Evolutionary conservation across 2,113 vertebrate species (phyloP), one percentile per base, ranked within the genome.

Genomic region (Cottus gobio): DNA sequence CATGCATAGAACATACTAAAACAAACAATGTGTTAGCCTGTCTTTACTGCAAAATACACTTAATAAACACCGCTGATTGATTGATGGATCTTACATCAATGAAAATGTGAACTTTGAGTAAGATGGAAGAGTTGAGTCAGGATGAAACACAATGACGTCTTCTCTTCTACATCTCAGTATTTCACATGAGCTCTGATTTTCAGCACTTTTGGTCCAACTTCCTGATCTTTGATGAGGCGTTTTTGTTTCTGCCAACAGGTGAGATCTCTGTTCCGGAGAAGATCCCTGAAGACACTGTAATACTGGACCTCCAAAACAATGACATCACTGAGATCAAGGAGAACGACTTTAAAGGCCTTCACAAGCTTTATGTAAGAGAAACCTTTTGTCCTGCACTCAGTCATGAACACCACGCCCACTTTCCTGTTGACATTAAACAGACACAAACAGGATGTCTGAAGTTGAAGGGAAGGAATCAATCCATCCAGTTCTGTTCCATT

Each of bases 231-330:
- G 71, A 84, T 31, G 36, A 67, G 36, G 3, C 16, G 18, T 66
- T 67, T 79, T 39, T 76, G 16, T 85, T 61, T 77, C n/a, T 71
- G 65, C 91, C 58, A 73, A 91, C 73, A 99, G 98, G 96, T 92
- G 88, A 98, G 90, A 96, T 96, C 54, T 94, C 96, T 0, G 93
- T 99, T 72, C 98, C 98, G 75, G 95, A 90, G 64, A 96, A 98
- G 89, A 97, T 99, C 90, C 96, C 97, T 3, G 90, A 86, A 69
- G 97, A 98, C 68, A 98, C 96, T 3, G 90, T 96, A 62, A 96
- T 99, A 94, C 90, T 99, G 20, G 98, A 99, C 71, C 97, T 99
- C 84, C 98, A 99, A 89, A 99, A 99, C 94, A 99, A 99, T 79
- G 97, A 96, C 91, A 99, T 99, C 87, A 98, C 92, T 26, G 97